Conservation (phyloP, 2,113 vertebrate species). For the Morone chrysops region DNA sequence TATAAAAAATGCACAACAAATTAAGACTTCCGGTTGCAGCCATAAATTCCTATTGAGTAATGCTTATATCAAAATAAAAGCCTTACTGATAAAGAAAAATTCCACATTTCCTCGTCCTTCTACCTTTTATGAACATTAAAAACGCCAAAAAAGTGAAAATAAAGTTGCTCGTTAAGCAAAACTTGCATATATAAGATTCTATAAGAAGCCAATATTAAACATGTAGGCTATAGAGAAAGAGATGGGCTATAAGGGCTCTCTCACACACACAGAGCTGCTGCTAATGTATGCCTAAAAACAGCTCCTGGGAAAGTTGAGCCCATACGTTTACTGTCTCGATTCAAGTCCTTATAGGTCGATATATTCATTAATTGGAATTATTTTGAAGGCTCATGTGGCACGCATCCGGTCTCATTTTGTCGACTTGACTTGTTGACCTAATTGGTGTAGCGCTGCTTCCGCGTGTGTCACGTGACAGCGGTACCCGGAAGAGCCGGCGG, state of each 20-base stretch:
- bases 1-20: neutral
- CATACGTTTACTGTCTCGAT: neutral
- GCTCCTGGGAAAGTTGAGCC: no score
- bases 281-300: no score
- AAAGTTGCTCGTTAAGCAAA: no score
- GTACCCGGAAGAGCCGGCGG: conserved; percentile 1
- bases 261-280: no score
- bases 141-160: no score
- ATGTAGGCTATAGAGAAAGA: no score
- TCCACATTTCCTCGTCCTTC: neutral
- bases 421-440: neutral
- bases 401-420: neutral
- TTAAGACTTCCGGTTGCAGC: neutral
- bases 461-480: conserved; percentile 33
- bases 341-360: neutral
- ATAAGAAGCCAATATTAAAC: no score
- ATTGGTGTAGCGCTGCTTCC: conserved; percentile 29
- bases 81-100: neutral
- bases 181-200: no score
- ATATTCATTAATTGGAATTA: neutral
- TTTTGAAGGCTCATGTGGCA: neutral
- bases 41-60: neutral
- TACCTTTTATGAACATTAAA: neutral
- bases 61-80: neutral
- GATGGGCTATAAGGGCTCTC: no score